A percentile compares a stretch with the other conserved stretches of the same genome.
Conservation (phyloP, 2,888 invertebrate genomes). For the Philopedon plagiatum region DNA sequence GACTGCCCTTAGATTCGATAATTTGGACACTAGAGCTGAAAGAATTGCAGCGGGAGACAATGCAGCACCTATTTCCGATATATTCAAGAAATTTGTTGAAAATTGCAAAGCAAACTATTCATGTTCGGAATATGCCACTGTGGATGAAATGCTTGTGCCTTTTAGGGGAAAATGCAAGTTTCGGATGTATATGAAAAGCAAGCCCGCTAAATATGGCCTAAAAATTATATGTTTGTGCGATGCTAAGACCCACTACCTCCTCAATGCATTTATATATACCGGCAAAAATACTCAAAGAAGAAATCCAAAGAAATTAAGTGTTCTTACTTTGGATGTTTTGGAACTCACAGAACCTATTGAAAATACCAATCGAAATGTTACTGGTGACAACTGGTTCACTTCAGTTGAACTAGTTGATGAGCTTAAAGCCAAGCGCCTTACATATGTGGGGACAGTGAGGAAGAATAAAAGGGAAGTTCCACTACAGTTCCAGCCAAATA, state of each 20-base stretch:
- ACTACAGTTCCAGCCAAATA: too few species aligned
- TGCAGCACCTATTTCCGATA: constrained; percentile 10
- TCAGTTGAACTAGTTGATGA: too few species aligned
- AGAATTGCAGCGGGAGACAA: too few species aligned
- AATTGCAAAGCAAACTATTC: constrained; percentile 14
- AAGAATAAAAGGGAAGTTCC: too few species aligned
- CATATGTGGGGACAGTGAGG: too few species aligned
- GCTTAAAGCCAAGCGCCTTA: too few species aligned
- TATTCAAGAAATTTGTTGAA: constrained; percentile 11
- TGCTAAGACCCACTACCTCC: constrained; percentile 24
- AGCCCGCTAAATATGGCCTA: constrained; percentile 23
- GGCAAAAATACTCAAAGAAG: too few species aligned
- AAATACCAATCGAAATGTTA: too few species aligned
- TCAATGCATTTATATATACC: constrained; percentile 31
- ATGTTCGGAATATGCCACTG: constrained; percentile 23
- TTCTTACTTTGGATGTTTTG: too few species aligned
- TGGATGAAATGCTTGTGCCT: constrained; percentile 28
- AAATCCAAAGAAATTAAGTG: too few species aligned
- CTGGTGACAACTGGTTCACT: too few species aligned
- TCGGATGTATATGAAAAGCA: constrained; percentile 15
- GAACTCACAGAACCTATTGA: too few species aligned
- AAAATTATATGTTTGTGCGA: constrained; percentile 23
- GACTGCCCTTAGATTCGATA: constrained; percentile 19
- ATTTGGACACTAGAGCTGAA: constrained; percentile 2
- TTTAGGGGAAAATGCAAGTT: constrained; percentile 31